Conservation (phyloP, 2,888 invertebrate genomes). For the Bellardia bayeri region DNA sequence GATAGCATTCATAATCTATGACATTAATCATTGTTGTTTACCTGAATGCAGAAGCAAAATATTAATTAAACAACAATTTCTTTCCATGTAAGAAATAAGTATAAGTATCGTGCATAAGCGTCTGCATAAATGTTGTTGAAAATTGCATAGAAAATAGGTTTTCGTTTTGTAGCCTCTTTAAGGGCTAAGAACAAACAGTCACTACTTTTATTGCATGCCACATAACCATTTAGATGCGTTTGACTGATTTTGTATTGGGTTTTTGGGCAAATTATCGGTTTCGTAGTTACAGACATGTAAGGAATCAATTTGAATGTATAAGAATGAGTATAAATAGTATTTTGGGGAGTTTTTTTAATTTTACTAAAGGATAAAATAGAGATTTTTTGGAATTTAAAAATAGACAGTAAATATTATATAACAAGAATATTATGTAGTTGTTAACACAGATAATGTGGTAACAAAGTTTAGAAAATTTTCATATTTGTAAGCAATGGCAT, state of each 20-base stretch:
- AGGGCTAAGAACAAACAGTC: not conserved
- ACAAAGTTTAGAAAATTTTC: too few species aligned
- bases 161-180: not conserved
- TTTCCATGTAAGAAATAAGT: slow-evolving; percentile 25
- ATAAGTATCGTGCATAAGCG: slow-evolving; percentile 22
- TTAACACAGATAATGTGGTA: too few species aligned
- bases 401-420: not conserved
- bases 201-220: slow-evolving; percentile 49
- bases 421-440: not conserved
- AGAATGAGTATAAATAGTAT: slow-evolving; percentile 1
- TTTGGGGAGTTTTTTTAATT: not conserved
- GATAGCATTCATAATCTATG: too few species aligned
- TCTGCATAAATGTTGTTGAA: slow-evolving; percentile 52
- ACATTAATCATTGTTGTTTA: too few species aligned
- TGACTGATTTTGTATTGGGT: slow-evolving; percentile 53
- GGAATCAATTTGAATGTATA: slow-evolving; percentile 47
- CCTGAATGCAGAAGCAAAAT: too few species aligned
- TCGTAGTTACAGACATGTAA: slow-evolving; percentile 32
- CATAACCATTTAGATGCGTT: slow-evolving; percentile 56
- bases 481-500: too few species aligned
- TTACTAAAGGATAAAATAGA: not conserved
- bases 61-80: not conserved
- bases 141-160: slow-evolving; percentile 41
- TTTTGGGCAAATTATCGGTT: slow-evolving; percentile 54
- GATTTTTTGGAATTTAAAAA: not conserved